phyloP scores from a whole-genome alignment of 2,113 vertebrate species.

The Thunnus maccoyii region DNA sequence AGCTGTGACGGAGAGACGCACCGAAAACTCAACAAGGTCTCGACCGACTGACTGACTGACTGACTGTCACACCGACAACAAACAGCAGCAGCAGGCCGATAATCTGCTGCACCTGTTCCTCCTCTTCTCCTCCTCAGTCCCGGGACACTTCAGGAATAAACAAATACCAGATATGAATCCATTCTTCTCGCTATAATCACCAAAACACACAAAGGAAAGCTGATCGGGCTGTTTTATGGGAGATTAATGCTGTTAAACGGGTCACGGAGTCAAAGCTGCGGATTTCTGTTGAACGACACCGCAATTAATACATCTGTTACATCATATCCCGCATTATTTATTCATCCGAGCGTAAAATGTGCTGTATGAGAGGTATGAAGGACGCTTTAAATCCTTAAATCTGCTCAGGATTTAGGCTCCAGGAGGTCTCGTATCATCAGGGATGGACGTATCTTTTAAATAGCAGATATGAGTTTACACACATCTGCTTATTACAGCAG shows the following conservation, averaged over 20 bases:
- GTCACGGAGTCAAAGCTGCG: background rate
- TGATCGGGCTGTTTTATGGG: background rate
- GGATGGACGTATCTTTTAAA: background rate
- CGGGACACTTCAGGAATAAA: slow-evolving; percentile 9
- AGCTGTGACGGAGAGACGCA: slow-evolving; percentile 50
- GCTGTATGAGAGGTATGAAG: background rate
- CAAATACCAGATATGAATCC: slow-evolving; percentile 3
- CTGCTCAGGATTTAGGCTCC: background rate
- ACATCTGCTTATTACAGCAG: no score
- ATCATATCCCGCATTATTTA: background rate
- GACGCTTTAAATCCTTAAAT: background rate
- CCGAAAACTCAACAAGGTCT: slow-evolving; percentile 26
- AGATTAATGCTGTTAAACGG: slow-evolving; percentile 10
- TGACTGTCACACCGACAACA: slow-evolving; percentile 15
- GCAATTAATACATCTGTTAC: slow-evolving; percentile 14
- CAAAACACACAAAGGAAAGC: background rate
- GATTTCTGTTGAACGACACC: background rate
- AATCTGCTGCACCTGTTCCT: slow-evolving; percentile 75
- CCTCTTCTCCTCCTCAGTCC: background rate
- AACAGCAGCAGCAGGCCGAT: slow-evolving; percentile 46
- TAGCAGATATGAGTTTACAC: no score
- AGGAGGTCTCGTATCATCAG: slow-evolving; percentile 7
- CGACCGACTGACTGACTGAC: background rate
- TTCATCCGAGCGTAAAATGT: background rate
- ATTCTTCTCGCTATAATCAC: background rate